Percentiles rank a stretch among this genome's conserved stretches.
phyloP scores from a whole-genome alignment of 2,797 vertebrate species.

The Prunella strophiata region DNA sequence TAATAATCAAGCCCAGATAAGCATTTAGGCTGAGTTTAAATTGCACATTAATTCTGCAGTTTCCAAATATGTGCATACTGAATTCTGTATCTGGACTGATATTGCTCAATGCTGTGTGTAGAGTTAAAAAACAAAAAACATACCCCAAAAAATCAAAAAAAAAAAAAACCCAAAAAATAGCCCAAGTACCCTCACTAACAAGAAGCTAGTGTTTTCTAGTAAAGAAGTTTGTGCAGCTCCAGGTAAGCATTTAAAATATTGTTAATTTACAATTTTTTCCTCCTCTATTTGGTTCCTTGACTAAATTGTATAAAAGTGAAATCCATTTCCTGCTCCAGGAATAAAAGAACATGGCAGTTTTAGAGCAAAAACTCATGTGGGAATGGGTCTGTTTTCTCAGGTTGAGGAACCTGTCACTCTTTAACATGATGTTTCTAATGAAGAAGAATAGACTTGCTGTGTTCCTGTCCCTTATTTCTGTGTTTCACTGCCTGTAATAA shows the following conservation, averaged over 20 bases:
- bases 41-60: neutral
- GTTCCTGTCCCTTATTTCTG: neutral
- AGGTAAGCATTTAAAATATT: neutral
- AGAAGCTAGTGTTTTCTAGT: neutral
- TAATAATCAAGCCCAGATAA: neutral
- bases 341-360: neutral
- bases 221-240: neutral
- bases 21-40: neutral
- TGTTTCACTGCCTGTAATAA: neutral
- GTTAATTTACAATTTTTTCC: neutral
- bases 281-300: neutral
- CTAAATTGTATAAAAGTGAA: neutral
- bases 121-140: neutral
- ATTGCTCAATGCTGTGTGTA: rapidly evolving
- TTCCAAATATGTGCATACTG: neutral
- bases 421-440: neutral
- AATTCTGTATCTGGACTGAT: neutral
- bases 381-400: neutral
- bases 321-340: neutral
- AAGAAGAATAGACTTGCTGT: neutral
- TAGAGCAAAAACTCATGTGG: neutral
- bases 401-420: neutral
- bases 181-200: neutral
- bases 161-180: neutral
- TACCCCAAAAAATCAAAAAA: too few species aligned